Base-by-base conservation (phyloP, 2,113 vertebrate species). In the Sisor rabdophorus region DNA sequence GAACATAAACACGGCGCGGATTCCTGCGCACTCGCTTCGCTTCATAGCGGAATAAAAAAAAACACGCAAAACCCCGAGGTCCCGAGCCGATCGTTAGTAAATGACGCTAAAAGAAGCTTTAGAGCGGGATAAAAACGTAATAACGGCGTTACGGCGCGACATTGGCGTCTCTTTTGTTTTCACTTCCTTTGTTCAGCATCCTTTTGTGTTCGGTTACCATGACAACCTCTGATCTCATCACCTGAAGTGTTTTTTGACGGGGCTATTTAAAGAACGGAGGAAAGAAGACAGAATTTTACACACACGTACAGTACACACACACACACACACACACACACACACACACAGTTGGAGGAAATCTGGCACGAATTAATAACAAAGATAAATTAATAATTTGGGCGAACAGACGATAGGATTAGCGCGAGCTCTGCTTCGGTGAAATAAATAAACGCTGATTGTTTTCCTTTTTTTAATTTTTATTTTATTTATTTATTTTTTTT, bases 161-260 rank as follows among this genome's bases (percentile, higher is more conserved):
- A 32, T 22, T 30, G 40, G 56, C 40, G 56, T 24, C 22, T 60
- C 79, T 50, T 75, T 84, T 82, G 79, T 82, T 80, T 80, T 77
- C 70, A 20, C 59, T 87, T 88, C 89, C 88, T 91, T 92, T 92
- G 90, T 91, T 92, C 82, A 69, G 84, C 88, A 87, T 89, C 88
- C 86, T 86, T 83, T 90, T 92, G 91, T 92, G 91, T 92, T 92
- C 89, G 88, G 92, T 93, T 88, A 91, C 92, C 90, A 92, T 92
- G 89, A 86, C 88, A 83, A 92, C 91, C 59, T 72, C 59, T 72
- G 69, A 85, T 87, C 87, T 89, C 86, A 88, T 90, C 88, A 86
- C 86, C 87, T 86, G 74, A 59, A 74, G 72, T 65, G 77, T 76
- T 74, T 68, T 73, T 81, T 81, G 76, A 60, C 80, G 69, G 61